phyloP scores from a whole-genome alignment of 2,888 invertebrate species.

The Pollenia griseotomentosa region DNA sequence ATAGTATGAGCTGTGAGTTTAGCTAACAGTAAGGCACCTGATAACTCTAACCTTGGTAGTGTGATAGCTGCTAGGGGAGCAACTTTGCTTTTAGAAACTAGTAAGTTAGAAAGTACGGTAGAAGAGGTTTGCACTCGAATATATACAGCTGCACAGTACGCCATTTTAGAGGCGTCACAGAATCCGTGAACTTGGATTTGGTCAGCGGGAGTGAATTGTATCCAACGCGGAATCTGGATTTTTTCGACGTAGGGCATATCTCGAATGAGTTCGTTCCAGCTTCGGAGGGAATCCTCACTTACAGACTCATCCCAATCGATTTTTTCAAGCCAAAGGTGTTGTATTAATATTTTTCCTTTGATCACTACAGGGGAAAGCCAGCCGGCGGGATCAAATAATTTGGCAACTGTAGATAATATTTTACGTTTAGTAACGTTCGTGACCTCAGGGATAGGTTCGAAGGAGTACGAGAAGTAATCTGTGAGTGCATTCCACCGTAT shows the following conservation, averaged over 20 bases:
- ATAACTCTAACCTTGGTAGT: too few relatives aligned
- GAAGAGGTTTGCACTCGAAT: not conserved
- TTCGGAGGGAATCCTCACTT: not conserved
- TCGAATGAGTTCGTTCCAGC: not conserved
- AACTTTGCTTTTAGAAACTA: too few relatives aligned
- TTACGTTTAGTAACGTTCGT: not conserved
- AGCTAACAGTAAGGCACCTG: too few relatives aligned
- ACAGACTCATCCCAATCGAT: not conserved
- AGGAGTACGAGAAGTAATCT: not conserved
- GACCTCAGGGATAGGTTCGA: not conserved
- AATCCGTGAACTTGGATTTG: not conserved
- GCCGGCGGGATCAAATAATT: not conserved
- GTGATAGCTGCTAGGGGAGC: too few relatives aligned
- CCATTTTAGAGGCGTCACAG: slow-evolving; percentile 7
- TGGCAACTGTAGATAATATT: not conserved
- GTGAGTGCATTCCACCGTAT: slow-evolving; percentile 22
- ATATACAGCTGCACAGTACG: not conserved
- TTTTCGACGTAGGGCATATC: not conserved
- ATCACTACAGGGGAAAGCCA: not conserved
- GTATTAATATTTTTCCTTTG: not conserved
- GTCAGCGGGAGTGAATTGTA: not conserved
- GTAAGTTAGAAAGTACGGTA: too few relatives aligned
- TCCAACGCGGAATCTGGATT: slow-evolving; percentile 1
- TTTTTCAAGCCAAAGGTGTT: not conserved
- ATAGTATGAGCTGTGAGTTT: too few relatives aligned